phyloP scores from a whole-genome alignment of 2,888 invertebrate species.

The Neelides folsomi region DNA sequence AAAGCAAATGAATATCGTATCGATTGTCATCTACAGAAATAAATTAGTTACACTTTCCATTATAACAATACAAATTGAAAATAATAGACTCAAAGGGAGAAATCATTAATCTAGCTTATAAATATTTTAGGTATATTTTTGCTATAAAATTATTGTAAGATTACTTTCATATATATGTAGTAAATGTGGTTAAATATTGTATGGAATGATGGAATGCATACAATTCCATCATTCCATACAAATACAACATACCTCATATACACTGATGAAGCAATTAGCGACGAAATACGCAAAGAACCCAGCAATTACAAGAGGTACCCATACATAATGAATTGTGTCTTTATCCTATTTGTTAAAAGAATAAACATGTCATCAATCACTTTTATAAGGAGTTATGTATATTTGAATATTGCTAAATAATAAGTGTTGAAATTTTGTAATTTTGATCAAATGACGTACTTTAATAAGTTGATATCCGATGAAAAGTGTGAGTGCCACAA shows the following conservation, averaged over 20 bases:
- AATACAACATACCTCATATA: conserved; percentile 51
- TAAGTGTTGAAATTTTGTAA: too few relatives aligned
- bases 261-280: conserved; percentile 55
- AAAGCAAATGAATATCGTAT: conserved; percentile 54
- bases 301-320: conserved; percentile 49
- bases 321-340: conserved; percentile 46
- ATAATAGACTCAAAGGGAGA: too few relatives aligned
- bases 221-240: background rate
- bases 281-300: conserved; percentile 54
- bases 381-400: too few relatives aligned
- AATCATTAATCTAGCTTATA: too few relatives aligned
- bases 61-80: conserved; percentile 7
- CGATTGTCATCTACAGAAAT: conserved; percentile 49
- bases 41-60: background rate
- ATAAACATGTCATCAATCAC: too few relatives aligned
- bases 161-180: too few relatives aligned
- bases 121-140: too few relatives aligned
- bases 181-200: background rate
- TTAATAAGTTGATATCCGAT: conserved; percentile 48
- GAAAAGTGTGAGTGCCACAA: conserved; percentile 49
- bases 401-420: too few relatives aligned
- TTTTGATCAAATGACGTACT: conserved; percentile 37
- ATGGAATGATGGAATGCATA: background rate
- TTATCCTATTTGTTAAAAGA: conserved; percentile 33
- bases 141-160: too few relatives aligned